Evolutionary conservation across 2,797 vertebrate genomes (phyloP).

Genomic region (Manis crassicaudata): DNA sequence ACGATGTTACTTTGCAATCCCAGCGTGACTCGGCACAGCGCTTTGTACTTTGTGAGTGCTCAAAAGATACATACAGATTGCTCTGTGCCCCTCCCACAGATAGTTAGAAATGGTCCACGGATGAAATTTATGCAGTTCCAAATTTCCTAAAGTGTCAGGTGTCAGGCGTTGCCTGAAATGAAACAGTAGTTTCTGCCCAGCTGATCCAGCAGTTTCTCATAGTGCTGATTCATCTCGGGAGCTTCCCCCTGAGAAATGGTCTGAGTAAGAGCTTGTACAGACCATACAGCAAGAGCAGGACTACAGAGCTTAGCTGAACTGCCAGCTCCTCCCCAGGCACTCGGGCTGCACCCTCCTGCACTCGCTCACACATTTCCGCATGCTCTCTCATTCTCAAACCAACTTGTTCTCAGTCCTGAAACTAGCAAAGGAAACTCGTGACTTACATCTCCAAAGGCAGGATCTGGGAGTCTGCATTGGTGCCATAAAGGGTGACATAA

Average conservation of each 20-base stretch:
- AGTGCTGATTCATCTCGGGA: background rate
- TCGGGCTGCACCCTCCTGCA: background rate
- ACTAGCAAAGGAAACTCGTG: background rate
- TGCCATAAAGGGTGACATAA: slow-evolving; percentile 90
- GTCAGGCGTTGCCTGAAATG: background rate
- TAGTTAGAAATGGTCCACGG: background rate
- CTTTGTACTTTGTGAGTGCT: background rate
- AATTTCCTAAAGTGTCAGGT: background rate
- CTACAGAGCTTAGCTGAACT: background rate
- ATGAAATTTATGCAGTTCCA: background rate
- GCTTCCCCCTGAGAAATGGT: background rate
- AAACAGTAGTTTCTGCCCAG: slow-evolving; percentile 40
- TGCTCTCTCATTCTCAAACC: background rate
- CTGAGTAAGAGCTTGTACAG: background rate
- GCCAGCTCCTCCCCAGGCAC: background rate
- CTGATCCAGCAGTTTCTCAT: slow-evolving; percentile 27
- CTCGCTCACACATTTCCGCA: accelerated
- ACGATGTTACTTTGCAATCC: background rate
- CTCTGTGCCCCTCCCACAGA: background rate
- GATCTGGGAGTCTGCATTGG: slow-evolving; percentile 87
- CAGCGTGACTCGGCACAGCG: background rate
- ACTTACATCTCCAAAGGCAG: slow-evolving; percentile 93
- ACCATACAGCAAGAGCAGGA: background rate
- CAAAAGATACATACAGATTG: background rate
- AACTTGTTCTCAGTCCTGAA: background rate